Conservation (phyloP, 30 jellyfish, hydroid and myxozoan species). For the Chrysaora quinquecirrha region DNA sequence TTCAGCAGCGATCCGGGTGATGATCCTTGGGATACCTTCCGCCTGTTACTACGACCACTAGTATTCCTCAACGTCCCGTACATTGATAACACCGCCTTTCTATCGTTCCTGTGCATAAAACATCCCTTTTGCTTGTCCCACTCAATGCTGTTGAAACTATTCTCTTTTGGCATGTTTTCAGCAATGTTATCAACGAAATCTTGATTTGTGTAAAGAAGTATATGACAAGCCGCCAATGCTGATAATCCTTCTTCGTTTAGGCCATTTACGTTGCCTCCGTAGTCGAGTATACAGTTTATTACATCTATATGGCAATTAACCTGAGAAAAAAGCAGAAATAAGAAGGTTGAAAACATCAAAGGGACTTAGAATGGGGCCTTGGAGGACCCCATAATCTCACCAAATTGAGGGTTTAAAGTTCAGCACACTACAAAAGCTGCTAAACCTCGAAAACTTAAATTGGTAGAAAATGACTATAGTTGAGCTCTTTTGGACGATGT, state of each 20-base stretch:
- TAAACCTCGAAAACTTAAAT: no score
- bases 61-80: slow-evolving; percentile 57
- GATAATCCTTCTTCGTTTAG: slow-evolving; percentile 89
- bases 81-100: slow-evolving; percentile 67
- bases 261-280: slow-evolving; percentile 87
- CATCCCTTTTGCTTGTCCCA: slow-evolving; percentile 84
- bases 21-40: background rate
- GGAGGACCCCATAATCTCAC: background rate
- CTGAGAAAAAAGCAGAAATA: slow-evolving; percentile 14
- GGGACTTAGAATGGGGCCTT: no score
- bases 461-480: no score
- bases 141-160: slow-evolving; percentile 78
- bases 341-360: no score
- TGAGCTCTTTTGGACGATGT: no score
- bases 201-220: slow-evolving; percentile 78
- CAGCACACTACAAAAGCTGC: no score
- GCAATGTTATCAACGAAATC: slow-evolving; percentile 86
- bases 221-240: slow-evolving; percentile 90
- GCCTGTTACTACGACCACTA: slow-evolving; percentile 12
- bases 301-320: slow-evolving; percentile 91
- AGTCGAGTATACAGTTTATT: slow-evolving; percentile 78
- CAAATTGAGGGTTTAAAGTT: no score
- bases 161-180: slow-evolving; percentile 83
- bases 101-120: slow-evolving; percentile 75
- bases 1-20: background rate